Base-by-base conservation (phyloP, 2,888 invertebrate species). In the Leptinotarsa haldemani region DNA sequence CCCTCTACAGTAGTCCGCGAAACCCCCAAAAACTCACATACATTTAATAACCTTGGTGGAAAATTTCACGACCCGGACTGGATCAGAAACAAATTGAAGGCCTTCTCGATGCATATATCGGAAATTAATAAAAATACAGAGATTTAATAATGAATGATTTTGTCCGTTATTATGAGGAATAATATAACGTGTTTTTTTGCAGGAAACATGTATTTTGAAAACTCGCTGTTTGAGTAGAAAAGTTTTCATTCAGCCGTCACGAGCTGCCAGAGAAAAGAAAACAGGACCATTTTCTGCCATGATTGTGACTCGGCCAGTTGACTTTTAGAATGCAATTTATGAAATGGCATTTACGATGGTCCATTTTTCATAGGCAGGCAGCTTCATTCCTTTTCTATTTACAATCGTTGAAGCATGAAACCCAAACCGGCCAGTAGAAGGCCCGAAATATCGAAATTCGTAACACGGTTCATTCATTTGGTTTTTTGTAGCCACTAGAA, bases 271-370 rank as follows among this genome's bases (percentile, higher is more conserved):
- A 25, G 25, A 58, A 58, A 58, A 58, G 15, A 25, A 64, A 61
- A 70, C 48, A 16, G 15, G 16, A 64, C 15, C 53, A 46, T 25
- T 69, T 53, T 65, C 72, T 70, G 40, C 66, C 70, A 67, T 77
- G 75, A 74, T 77, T 75, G 72, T 74, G 77, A 78, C 58, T 66
- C 73, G 77, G 75, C 71, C 72, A 76, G 77, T 69, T 78, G 78
- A 80, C 78, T 80, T 78, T 76, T 77, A 73, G 75, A 80, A 80
- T 80, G 77, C 76, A 80, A 78, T 78, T 78, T 77, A 78, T 77
- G 76, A 77, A 79, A 78, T 74, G 76, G 77, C 76, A 78, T 78
- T 77, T 77, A 80, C 77, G 75, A 80, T 77, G 73, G 77, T 61
- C 78, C 74, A 77, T 77, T 77, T 76, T 76, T 74, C 78, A 74